phyloP scores from a whole-genome alignment of 2,888 invertebrate genomes.

The Autographa gamma region DNA sequence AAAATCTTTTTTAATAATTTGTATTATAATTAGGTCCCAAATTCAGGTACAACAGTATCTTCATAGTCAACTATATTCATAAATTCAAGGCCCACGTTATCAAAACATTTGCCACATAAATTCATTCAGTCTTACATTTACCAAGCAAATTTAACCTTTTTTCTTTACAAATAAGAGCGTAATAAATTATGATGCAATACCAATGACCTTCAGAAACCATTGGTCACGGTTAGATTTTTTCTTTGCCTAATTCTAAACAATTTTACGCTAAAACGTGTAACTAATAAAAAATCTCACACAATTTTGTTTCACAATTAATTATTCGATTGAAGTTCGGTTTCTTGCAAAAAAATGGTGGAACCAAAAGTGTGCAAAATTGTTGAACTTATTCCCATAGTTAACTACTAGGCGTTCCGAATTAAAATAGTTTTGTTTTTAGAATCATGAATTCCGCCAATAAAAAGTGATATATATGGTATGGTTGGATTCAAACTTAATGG shows the following conservation, averaged over 20 bases:
- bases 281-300: slow-evolving; percentile 31
- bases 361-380: not conserved
- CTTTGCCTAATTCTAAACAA: slow-evolving; percentile 28
- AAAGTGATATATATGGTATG: too few relatives aligned
- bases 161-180: not conserved
- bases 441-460: not conserved
- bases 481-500: too few relatives aligned
- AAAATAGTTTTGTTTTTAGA: not conserved
- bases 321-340: not conserved
- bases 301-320: slow-evolving; percentile 17
- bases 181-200: slow-evolving; percentile 28
- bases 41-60: not conserved
- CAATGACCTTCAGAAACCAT: slow-evolving; percentile 42
- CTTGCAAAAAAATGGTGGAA: not conserved
- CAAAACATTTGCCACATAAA: slow-evolving; percentile 28
- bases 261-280: slow-evolving; percentile 38
- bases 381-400: slow-evolving; percentile 6
- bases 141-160: slow-evolving; percentile 25
- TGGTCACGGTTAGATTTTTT: slow-evolving; percentile 47
- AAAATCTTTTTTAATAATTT: too few relatives aligned
- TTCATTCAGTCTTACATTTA: slow-evolving; percentile 12
- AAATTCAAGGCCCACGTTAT: slow-evolving; percentile 45
- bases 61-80: slow-evolving; percentile 4
- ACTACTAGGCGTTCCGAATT: not conserved
- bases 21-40: not conserved